These are phyloP conservation scores for Alexandromys fortis DNA, from an alignment of 2,113 vertebrate species.

Conservation along the genomic window DNA sequence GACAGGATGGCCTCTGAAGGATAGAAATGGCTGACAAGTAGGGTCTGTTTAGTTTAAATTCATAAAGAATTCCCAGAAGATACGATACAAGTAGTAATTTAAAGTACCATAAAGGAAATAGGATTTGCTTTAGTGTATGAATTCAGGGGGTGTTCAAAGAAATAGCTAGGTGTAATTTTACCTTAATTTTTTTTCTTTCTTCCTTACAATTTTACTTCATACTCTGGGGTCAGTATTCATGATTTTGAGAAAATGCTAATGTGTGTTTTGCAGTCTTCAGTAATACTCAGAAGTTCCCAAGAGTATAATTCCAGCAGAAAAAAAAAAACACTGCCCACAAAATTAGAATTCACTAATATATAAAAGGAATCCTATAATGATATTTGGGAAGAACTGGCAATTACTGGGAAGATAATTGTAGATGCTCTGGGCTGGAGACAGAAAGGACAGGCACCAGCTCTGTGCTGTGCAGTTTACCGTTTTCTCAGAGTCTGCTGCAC, in stretches of 20 bases:
- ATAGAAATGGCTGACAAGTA: neutral
- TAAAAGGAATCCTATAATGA: conserved; percentile 67
- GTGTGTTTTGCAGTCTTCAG: conserved; percentile 46
- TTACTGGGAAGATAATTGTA: conserved; percentile 58
- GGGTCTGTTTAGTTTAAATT: conserved; percentile 11
- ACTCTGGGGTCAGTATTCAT: neutral
- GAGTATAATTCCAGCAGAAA: conserved; percentile 60
- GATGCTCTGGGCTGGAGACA: neutral
- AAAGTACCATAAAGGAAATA: conserved; percentile 8
- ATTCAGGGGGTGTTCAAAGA: neutral
- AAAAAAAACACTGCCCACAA: conserved; percentile 25
- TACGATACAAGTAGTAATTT: conserved; percentile 25
- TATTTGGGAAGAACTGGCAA: conserved; percentile 43
- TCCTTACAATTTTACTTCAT: conserved; percentile 5
- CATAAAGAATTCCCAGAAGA: neutral
- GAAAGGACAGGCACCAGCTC: neutral
- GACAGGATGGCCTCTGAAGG: neutral
- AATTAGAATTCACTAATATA: conserved; percentile 68
- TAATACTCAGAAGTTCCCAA: conserved; percentile 19
- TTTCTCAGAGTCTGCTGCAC: neutral
- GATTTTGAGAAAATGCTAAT: conserved; percentile 53
- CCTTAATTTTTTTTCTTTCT: neutral
- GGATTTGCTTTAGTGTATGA: neutral
- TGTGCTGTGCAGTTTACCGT: neutral
- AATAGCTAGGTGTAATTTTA: neutral